Evolutionary conservation across 1,140 invertebrate species (phyloP).

Genomic region (Solen grandis): DNA sequence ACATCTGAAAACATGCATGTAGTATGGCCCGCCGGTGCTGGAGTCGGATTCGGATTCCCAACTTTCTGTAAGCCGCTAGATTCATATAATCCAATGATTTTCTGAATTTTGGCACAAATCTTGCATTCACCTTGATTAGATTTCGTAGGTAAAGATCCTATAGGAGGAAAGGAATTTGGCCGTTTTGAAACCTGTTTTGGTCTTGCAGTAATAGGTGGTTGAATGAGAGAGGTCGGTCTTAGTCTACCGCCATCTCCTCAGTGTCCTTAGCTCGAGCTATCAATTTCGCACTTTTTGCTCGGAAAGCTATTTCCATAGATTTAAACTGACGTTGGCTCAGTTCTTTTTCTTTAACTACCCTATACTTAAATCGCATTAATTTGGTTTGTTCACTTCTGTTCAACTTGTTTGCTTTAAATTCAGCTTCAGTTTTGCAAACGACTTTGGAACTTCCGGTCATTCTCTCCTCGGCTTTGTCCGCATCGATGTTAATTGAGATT

Average conservation of each 20-base stretch:
- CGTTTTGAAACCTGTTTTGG: neutral
- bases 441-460: slow-evolving; percentile 30
- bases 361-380: slow-evolving; percentile 11
- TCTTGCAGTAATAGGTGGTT: neutral
- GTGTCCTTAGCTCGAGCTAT: neutral
- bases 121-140: neutral
- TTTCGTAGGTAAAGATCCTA: neutral
- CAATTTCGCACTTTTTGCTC: slow-evolving; percentile 37
- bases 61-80: no score
- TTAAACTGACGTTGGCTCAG: slow-evolving; percentile 17
- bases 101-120: slow-evolving; percentile 37
- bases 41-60: no score
- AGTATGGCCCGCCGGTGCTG: neutral
- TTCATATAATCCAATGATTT: slow-evolving; percentile 30
- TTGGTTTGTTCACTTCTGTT: slow-evolving; percentile 45
- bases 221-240: neutral
- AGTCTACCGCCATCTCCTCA: neutral
- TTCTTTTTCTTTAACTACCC: slow-evolving; percentile 40
- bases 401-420: slow-evolving; percentile 46
- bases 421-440: slow-evolving; percentile 48
- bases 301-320: slow-evolving; percentile 18
- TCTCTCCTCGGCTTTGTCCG: neutral
- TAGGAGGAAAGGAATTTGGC: neutral
- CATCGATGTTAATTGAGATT: slow-evolving; percentile 6
- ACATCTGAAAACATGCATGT: slow-evolving; percentile 48